phyloP scores from a whole-genome alignment of 2,888 invertebrate species.

The Sisyra nigra region DNA sequence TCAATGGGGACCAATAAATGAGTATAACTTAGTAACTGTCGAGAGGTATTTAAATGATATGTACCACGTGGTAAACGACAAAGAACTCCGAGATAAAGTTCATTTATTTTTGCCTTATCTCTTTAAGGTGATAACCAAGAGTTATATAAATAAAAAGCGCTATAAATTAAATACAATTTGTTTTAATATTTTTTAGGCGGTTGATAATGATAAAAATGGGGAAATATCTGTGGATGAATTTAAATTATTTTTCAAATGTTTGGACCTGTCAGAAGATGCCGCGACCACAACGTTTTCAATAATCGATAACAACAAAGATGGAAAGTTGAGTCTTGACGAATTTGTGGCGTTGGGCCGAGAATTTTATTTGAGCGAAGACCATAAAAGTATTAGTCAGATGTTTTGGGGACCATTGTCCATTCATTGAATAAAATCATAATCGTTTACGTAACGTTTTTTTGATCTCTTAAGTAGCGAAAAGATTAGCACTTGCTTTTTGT shows the following conservation, averaged over 20 bases:
- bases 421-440: conserved; percentile 24
- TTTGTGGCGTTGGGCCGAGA: conserved; percentile 68
- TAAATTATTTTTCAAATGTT: conserved; percentile 65
- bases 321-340: conserved; percentile 57
- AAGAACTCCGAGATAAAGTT: conserved; percentile 52
- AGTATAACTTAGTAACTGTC: conserved; percentile 66
- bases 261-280: conserved; percentile 56
- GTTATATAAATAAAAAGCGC: background rate
- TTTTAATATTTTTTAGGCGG: conserved; percentile 39
- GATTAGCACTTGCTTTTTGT: background rate
- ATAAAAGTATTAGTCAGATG: conserved; percentile 59
- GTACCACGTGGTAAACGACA: conserved; percentile 66
- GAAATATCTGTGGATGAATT: conserved; percentile 66
- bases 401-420: conserved; percentile 70
- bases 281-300: conserved; percentile 62
- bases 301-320: conserved; percentile 66
- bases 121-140: conserved; percentile 44
- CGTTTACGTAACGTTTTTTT: background rate
- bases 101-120: conserved; percentile 66
- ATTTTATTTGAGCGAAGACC: conserved; percentile 63
- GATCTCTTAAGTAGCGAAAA: background rate
- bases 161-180: conserved; percentile 1
- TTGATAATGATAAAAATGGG: conserved; percentile 65
- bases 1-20: conserved; percentile 67
- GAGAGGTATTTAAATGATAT: conserved; percentile 71